Base-by-base conservation (phyloP, 2,888 invertebrate genomes). In the Carterocephalus palaemon region DNA sequence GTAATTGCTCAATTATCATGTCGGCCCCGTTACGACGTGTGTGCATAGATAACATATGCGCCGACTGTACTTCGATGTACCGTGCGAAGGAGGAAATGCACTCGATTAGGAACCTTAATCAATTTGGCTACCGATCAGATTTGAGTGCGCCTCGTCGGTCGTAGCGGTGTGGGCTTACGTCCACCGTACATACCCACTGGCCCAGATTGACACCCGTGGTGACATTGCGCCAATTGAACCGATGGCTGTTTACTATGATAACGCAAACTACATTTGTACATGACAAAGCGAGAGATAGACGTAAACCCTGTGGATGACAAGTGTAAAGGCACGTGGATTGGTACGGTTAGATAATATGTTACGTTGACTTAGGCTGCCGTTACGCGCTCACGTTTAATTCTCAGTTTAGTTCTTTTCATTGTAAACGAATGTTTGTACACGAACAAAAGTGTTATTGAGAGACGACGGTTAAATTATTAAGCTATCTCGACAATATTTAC, bases 1-100 rank as follows among this genome's bases (percentile, higher is more conserved):
- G 67, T 73, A 75, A 81, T 79, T 76, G 75, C 76, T 79, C 75
- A 79, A 80, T 80, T 77, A 79, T 67, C 63, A 53, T 54, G 59
- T 57, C 60, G 65, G 59, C 56, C 67, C 60, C 60, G 67, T 64
- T 70, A 59, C 56, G 54, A 57, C 47, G 57, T 67, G 64, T 69
- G 60, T 66, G 54, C 61, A 55, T 60, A 60, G 56, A 59, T 56
- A 59, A 56, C 45, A 36, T 41, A 37, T 36, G 45, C 37, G n/a
- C 15, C 24, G 9, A 47, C 39, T 48, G 43, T 49, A 51, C n/a
- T 13, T 40, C 7, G 7, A 4, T 42, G 13, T 29, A 28, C 28
- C 10, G 20, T 38, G 37, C 40, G 5, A n/a, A 6, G 19, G 7
- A 6, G 10, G 4, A 17, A 15, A 2, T 34, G 34, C 42, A 43